Conservation (phyloP, 2,797 vertebrate genomes). For the Calcarius lapponicus region DNA sequence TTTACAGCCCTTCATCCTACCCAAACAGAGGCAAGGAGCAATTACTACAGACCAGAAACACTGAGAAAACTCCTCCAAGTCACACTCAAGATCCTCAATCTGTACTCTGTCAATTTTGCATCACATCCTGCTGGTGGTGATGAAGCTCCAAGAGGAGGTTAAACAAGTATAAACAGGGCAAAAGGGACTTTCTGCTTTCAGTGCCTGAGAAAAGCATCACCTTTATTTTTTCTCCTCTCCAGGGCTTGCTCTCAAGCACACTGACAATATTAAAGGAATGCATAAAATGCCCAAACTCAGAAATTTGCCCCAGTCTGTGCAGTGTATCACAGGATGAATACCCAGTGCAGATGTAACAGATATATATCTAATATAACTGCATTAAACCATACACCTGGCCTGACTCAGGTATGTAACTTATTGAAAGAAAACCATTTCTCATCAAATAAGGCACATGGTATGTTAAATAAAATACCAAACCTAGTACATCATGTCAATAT, state of each 20-base stretch:
- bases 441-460: constrained; percentile 42
- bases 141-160: not conserved
- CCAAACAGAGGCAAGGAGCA: not conserved
- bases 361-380: not conserved
- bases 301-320: not conserved
- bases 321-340: not conserved
- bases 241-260: not conserved
- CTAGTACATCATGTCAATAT: constrained; percentile 55
- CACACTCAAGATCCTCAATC: accelerated
- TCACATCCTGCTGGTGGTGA: not conserved
- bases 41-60: not conserved
- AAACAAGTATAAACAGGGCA: not conserved
- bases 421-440: constrained; percentile 17
- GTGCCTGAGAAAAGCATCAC: not conserved
- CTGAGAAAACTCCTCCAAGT: not conserved
- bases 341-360: not conserved
- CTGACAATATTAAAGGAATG: not conserved
- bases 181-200: not conserved
- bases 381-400: not conserved
- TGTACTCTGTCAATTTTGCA: not conserved
- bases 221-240: not conserved
- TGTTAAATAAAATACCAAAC: constrained; percentile 19
- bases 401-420: not conserved
- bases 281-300: not conserved
- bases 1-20: not conserved